Percentiles rank a stretch among this genome's conserved stretches.
These are phyloP conservation scores for Alces alces DNA, from an alignment of 2,113 vertebrate genomes.

Conservation along the genomic window DNA sequence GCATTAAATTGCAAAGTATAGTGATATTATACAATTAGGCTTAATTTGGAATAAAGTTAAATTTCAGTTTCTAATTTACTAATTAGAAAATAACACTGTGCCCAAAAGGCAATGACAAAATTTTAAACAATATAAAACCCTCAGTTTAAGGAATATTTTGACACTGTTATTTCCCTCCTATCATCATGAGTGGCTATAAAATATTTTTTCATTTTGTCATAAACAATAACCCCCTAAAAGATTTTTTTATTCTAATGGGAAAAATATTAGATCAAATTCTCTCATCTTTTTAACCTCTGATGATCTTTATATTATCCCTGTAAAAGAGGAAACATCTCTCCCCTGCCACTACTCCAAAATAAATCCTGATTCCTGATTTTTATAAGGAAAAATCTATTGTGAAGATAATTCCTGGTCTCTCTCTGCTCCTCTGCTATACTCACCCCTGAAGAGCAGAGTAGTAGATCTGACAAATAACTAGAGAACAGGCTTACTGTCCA, in stretches of 20 bases:
- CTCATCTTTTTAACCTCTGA: not conserved
- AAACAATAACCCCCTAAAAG: not conserved
- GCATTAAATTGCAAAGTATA: not conserved
- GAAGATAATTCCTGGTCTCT: not conserved
- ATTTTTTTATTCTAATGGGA: not conserved
- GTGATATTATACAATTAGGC: not conserved
- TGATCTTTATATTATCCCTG: not conserved
- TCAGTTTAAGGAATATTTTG: not conserved
- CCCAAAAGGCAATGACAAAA: not conserved
- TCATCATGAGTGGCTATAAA: not conserved
- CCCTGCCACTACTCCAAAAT: not conserved
- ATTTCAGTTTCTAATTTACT: not conserved
- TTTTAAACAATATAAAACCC: not conserved
- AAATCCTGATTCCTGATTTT: not conserved
- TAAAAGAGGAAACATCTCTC: not conserved
- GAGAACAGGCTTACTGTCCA: not conserved
- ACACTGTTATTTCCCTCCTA: not conserved
- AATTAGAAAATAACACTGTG: not conserved
- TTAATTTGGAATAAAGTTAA: not conserved
- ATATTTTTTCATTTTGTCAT: not conserved
- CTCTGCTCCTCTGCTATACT: not conserved
- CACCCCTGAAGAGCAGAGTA: not conserved
- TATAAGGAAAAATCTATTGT: not conserved
- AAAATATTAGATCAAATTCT: not conserved
- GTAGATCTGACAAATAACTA: not conserved